Conservation (phyloP, 2,888 invertebrate species). For the Dioctria linearis region DNA sequence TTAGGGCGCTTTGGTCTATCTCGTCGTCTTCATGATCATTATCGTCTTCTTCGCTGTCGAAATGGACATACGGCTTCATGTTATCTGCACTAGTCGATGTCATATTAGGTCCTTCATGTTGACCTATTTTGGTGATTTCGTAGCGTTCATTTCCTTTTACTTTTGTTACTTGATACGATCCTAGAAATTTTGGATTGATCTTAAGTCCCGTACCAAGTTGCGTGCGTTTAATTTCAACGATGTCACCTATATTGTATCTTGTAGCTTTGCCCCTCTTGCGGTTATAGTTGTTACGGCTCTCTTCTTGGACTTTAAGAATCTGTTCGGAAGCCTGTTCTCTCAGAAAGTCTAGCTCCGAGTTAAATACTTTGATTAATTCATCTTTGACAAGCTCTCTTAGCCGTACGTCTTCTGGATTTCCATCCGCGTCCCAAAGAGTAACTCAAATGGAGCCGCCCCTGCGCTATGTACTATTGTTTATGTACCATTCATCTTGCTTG, state of each 20-base stretch:
- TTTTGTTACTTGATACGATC: neutral
- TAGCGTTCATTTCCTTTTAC: neutral
- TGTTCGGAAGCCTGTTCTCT: neutral
- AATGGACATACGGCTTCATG: too few species aligned
- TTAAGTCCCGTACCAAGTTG: neutral
- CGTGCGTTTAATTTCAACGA: neutral
- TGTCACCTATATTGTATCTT: neutral
- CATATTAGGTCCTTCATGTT: neutral
- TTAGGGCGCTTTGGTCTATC: too few species aligned
- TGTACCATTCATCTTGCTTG: too few species aligned
- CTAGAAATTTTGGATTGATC: slow-evolving; percentile 4
- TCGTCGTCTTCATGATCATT: too few species aligned
- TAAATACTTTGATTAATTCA: neutral
- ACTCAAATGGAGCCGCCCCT: too few species aligned
- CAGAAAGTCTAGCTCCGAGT: neutral
- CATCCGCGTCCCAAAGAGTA: too few species aligned
- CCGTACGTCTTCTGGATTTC: too few species aligned
- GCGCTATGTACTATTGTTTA: too few species aligned
- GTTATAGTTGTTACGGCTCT: neutral
- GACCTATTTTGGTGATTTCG: neutral
- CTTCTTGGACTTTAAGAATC: neutral
- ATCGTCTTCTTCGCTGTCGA: too few species aligned
- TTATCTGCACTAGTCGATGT: slow-evolving; percentile 14
- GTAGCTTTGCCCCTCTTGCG: neutral
- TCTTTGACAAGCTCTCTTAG: neutral